Evolutionary conservation across 35 echinoderm and acorn worm species (phyloP).

Genomic region (Eucidaris tribuloides): DNA sequence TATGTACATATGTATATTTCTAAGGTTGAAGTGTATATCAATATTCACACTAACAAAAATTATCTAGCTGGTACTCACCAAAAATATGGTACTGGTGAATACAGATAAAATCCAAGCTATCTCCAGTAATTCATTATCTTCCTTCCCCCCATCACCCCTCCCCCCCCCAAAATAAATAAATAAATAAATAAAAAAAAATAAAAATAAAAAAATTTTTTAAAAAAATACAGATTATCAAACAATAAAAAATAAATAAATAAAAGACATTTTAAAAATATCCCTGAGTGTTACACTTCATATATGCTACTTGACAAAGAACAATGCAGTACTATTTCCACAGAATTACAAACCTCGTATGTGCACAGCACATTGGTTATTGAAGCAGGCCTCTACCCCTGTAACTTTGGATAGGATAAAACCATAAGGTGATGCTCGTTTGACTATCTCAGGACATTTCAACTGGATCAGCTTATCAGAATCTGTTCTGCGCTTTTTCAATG

Average conservation of each 20-base stretch:
- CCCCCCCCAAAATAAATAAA: too few species aligned
- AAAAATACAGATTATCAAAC: not conserved
- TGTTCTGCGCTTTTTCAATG: constrained; percentile 34
- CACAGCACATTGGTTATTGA: constrained; percentile 72
- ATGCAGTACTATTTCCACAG: not conserved
- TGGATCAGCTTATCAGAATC: not conserved
- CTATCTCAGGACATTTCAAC: constrained; percentile 33
- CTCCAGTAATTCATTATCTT: too few species aligned
- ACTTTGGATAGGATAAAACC: constrained; percentile 85
- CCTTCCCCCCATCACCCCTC: too few species aligned
- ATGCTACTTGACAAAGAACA: not conserved
- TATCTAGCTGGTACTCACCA: too few species aligned
- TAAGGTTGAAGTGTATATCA: too few species aligned
- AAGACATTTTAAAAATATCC: not conserved
- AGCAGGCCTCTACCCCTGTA: constrained; percentile 55
- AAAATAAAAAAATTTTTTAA: not conserved
- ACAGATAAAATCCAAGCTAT: too few species aligned
- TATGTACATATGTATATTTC: too few species aligned
- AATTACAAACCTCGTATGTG: constrained; percentile 65
- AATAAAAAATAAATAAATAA: not conserved
- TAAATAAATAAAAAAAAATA: not conserved
- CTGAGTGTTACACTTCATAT: too few species aligned
- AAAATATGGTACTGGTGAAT: too few species aligned
- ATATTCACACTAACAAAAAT: too few species aligned
- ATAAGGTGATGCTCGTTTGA: constrained; percentile 54